Evolutionary conservation across 2,797 vertebrate species (phyloP).

Genomic region (Pseudotriccus pelzelni): DNA sequence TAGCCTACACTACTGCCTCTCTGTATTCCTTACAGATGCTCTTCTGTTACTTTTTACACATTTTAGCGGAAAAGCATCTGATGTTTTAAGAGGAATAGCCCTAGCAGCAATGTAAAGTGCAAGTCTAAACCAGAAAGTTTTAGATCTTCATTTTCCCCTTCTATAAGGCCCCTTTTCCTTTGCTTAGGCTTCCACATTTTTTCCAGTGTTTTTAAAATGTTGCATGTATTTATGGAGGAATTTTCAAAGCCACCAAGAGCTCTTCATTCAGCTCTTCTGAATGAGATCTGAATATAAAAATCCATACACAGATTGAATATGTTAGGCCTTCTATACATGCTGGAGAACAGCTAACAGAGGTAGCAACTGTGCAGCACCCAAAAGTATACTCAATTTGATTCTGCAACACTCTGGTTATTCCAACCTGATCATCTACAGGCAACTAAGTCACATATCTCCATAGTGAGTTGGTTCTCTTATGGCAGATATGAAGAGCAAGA

Average conservation of each 20-base stretch:
- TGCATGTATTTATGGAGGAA: neutral
- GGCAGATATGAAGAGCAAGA: neutral
- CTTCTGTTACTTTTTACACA: neutral
- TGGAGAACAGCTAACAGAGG: neutral
- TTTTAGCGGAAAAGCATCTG: neutral
- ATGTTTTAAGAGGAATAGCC: neutral
- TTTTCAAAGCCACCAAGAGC: slow-evolving; percentile 43
- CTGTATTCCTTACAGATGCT: neutral
- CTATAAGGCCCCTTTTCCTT: neutral
- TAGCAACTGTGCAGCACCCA: neutral
- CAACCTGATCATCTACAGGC: neutral
- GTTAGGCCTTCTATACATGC: neutral
- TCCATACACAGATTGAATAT: neutral
- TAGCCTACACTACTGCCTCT: neutral
- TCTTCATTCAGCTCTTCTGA: neutral
- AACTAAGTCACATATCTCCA: neutral
- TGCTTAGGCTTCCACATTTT: neutral
- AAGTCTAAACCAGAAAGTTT: neutral
- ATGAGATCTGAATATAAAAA: neutral
- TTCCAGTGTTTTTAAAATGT: neutral
- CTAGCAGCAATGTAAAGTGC: neutral
- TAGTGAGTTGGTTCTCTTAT: neutral
- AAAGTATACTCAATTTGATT: neutral
- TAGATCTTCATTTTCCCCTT: neutral
- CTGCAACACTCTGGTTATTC: neutral